Percentiles rank a stretch among this genome's conserved stretches.
These are phyloP conservation scores for Meta bourneti DNA, from an alignment of 2,888 invertebrate genomes.

Conservation along the genomic window DNA sequence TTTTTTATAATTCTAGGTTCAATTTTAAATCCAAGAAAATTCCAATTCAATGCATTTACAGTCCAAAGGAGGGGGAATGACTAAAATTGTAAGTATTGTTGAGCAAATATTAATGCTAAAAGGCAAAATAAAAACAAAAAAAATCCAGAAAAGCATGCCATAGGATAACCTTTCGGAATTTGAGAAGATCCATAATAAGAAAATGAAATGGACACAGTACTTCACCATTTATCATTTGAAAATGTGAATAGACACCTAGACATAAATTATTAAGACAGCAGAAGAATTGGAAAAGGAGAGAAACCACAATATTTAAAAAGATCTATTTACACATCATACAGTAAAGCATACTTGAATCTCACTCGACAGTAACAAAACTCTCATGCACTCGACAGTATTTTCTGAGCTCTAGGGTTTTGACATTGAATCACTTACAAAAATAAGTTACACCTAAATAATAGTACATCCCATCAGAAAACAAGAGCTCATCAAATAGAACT, in stretches of 20 bases:
- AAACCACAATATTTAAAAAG: not conserved
- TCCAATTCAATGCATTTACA: no score
- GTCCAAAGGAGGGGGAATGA: not conserved
- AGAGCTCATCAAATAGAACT: not conserved
- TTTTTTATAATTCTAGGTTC: no score
- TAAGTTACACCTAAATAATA: conserved; percentile 28
- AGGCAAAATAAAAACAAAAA: not conserved
- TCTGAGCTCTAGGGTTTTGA: not conserved
- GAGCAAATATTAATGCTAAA: not conserved
- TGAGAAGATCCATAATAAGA: no score
- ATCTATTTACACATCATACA: not conserved
- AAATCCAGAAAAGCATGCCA: not conserved
- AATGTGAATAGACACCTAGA: not conserved
- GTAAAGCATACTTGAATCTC: not conserved
- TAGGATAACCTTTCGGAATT: not conserved
- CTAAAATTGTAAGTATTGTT: not conserved
- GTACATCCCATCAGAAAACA: not conserved
- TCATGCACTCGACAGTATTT: not conserved
- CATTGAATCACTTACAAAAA: not conserved
- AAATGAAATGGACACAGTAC: not conserved
- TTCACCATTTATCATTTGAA: not conserved
- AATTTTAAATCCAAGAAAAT: no score
- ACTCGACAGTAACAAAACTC: not conserved
- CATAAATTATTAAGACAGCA: not conserved
- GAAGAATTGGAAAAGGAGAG: not conserved